Percentiles rank a stretch among this genome's conserved stretches.
Conservation (phyloP, 2,113 vertebrate genomes). For the Xerus inauris region DNA sequence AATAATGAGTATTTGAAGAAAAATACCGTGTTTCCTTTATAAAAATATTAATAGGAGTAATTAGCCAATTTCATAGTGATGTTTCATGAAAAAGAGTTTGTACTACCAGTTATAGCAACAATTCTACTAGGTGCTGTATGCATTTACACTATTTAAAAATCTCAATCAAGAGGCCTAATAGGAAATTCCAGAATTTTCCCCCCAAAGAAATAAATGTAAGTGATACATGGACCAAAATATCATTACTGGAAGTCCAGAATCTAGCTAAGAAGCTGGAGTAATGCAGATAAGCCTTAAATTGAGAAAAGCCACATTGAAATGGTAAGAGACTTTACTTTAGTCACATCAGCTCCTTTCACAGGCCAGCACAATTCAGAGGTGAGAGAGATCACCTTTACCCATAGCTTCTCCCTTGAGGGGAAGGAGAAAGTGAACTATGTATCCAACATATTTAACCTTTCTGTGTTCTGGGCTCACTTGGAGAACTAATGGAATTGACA, state of each 20-base stretch:
- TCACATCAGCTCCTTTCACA: background rate
- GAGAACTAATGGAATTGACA: too few relatives aligned
- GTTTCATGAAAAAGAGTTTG: background rate
- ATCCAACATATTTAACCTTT: too few relatives aligned
- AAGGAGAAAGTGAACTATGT: background rate
- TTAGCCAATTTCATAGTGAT: background rate
- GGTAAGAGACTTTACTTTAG: background rate
- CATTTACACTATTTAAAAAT: background rate
- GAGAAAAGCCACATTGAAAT: background rate
- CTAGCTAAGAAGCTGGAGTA: background rate
- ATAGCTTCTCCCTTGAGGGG: background rate
- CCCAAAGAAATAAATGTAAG: background rate
- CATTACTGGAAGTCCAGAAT: background rate
- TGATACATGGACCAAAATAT: background rate
- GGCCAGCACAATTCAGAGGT: background rate
- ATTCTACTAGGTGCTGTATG: background rate
- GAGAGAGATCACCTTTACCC: background rate
- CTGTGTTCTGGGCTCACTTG: background rate
- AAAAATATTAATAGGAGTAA: background rate
- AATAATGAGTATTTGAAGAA: background rate
- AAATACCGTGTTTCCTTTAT: background rate
- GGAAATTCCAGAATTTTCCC: background rate
- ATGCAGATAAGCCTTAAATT: background rate
- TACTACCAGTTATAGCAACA: background rate
- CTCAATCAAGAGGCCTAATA: background rate